These are phyloP conservation scores for Clarias platycephalus DNA, from an alignment of 2,797 vertebrate species.

Conservation along the genomic window DNA sequence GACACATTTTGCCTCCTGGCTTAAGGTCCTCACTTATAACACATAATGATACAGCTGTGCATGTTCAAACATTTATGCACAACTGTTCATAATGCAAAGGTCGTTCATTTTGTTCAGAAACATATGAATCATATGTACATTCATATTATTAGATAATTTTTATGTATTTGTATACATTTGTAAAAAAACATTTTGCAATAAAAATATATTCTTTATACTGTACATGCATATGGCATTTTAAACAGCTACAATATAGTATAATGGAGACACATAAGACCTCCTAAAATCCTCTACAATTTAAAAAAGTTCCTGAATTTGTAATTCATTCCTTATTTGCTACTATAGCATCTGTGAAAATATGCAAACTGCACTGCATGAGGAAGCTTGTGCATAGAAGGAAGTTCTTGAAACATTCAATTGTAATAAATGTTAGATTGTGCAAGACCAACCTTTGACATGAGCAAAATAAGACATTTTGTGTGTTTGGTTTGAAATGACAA, in stretches of 20 bases:
- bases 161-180: background rate
- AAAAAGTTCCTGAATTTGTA: background rate
- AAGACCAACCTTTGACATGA: background rate
- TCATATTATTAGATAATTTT: background rate
- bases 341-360: background rate
- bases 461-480: background rate
- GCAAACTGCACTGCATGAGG: background rate
- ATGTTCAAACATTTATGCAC: slow-evolving; percentile 16
- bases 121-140: background rate
- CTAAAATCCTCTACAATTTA: background rate
- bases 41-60: background rate
- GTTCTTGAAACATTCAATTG: background rate
- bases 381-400: background rate
- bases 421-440: background rate
- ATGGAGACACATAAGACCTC: background rate
- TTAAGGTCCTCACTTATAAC: slow-evolving; percentile 35
- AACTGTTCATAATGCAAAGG: background rate
- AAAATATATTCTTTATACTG: background rate
- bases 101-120: background rate
- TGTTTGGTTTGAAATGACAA: background rate
- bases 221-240: background rate
- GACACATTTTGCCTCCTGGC: slow-evolving; percentile 37
- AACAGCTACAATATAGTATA: background rate
- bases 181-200: background rate
- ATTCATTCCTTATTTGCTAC: background rate